Evolutionary conservation across 2,797 vertebrate species (phyloP).

Genomic region (Chromis chromis): DNA sequence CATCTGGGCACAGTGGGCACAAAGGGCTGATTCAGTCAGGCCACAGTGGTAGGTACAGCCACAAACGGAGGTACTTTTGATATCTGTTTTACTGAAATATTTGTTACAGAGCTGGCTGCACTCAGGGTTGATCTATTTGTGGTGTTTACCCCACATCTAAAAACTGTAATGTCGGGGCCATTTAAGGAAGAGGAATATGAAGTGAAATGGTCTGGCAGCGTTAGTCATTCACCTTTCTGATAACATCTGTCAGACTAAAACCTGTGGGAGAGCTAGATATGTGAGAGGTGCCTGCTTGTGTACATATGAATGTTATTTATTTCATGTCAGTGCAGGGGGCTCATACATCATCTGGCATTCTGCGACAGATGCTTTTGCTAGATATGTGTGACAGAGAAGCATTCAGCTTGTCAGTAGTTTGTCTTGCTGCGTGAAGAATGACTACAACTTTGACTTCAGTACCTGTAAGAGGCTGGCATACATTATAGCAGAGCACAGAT

Average conservation of each 20-base stretch:
- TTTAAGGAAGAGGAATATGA: conserved; percentile 25
- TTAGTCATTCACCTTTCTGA: conserved; percentile 53
- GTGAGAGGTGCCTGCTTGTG: conserved; percentile 55
- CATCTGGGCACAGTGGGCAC: conserved; percentile 80
- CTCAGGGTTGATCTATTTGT: conserved; percentile 47
- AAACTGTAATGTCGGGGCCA: conserved; percentile 9
- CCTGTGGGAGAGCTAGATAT: conserved; percentile 45
- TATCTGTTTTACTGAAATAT: conserved; percentile 72
- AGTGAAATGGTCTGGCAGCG: conserved; percentile 1
- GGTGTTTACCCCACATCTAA: conserved; percentile 53
- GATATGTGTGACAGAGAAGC: conserved; percentile 59
- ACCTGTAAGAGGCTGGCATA: conserved; percentile 37
- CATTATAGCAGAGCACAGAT: conserved; percentile 27
- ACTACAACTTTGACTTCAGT: conserved; percentile 48
- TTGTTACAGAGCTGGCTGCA: conserved; percentile 43
- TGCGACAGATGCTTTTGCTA: conserved; percentile 61
- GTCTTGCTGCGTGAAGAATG: conserved; percentile 60
- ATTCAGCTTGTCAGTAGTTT: conserved; percentile 63
- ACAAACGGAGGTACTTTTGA: conserved; percentile 72
- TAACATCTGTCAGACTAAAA: conserved; percentile 60
- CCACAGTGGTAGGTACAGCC: conserved; percentile 75
- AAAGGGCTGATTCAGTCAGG: conserved; percentile 83
- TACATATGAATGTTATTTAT: conserved; percentile 70
- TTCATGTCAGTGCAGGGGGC: conserved; percentile 62
- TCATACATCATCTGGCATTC: conserved; percentile 68